Base-by-base conservation (phyloP, 1,140 invertebrate species). In the Tetramorium alpestre region DNA sequence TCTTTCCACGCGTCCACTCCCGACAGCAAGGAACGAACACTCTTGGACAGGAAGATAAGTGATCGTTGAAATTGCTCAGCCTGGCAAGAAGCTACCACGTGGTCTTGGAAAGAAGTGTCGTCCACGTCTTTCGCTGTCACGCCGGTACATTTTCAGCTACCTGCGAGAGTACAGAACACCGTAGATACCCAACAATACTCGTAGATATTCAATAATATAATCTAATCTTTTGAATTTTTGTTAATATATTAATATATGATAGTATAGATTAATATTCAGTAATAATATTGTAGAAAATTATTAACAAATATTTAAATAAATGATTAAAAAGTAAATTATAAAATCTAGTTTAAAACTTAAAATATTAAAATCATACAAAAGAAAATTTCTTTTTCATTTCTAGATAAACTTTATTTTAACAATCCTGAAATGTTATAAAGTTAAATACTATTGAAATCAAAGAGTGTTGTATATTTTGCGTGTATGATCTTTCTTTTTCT, bases 11-110 rank as follows among this genome's bases (percentile, higher is more conserved):
- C 49, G 67, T 60, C 65, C 85, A 75, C 80, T 73, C 62, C 62
- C 62, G 64, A 60, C 49, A 58, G 49, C 85, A 67, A 72, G 65
- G 80, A 72, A 82, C 49, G 67, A 70, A 54, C 65, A 64, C n/a
- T 58, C 65, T 60, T 41, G 49, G 51, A 82, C 80, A 82, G 67
- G 67, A 82, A 82, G 78, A 82, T 82, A 82, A 82, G 80, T 82
- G 80, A 82, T 62, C 65, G 54, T 80, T 47, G 62, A 86, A 86
- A 86, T 78, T 86, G 64, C 47, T 41, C 41, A 62, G 7, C 47
- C 51, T 76, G 51, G 70, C n/a, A 85, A 85, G 58, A 85, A 75
- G 58, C 58, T 75, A 41, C 41, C 58, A 58, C 38, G 38, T 60
- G 54, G 67, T 85, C 22, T 44, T 33, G 6, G 33, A 85, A 73